Base-by-base conservation (phyloP, 2,113 vertebrate species). In the Epinephelus cyanopodus region DNA sequence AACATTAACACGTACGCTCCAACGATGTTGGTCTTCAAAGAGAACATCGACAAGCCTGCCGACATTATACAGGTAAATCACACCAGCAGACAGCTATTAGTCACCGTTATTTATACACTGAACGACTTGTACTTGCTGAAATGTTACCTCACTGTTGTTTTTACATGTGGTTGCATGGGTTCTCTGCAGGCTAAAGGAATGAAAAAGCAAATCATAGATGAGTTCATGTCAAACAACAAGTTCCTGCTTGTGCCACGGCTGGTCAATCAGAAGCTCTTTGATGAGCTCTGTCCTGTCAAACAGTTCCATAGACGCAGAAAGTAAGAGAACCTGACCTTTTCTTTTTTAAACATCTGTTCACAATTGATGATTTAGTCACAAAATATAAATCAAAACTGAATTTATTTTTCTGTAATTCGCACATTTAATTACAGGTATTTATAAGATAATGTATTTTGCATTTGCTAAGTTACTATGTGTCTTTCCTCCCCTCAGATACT, bases 221-320 rank as follows among this genome's bases (percentile, higher is more conserved):
- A 99, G 91, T 98, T 99, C 90, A 94, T 99, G 81, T 93, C 96
- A 62, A 98, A 97, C 87, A 99, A 99, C 90, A 98, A 97, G 85
- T 99, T 98, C 80, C 96, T 99, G 0, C 86, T 98, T 13, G 97
- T 94, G 0, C 92, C 98, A 25, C 95, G 98, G 8, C 96, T 99
- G 73, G 97, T 98, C 89, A 98, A 91, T 90, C 98, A 99, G 95
- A 97, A 95, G 93, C 85, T 99, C 60, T 99, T 99, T 67, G 97
- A 98, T 58, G 97, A 99, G 88, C 95, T 99, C 77, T 99, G 98
- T 89, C 98, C 98, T 0, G 95, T 97, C 77, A 98, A 98, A 83
- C 97, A 98, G 86, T 97, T 98, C 79, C 98, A 99, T 85, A 95
- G 97, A 15, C 97, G 98, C 78, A 96, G 97, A 57, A 99, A 99